Conservation (phyloP, 2,113 vertebrate species). For the Gasterosteus nipponicus region DNA sequence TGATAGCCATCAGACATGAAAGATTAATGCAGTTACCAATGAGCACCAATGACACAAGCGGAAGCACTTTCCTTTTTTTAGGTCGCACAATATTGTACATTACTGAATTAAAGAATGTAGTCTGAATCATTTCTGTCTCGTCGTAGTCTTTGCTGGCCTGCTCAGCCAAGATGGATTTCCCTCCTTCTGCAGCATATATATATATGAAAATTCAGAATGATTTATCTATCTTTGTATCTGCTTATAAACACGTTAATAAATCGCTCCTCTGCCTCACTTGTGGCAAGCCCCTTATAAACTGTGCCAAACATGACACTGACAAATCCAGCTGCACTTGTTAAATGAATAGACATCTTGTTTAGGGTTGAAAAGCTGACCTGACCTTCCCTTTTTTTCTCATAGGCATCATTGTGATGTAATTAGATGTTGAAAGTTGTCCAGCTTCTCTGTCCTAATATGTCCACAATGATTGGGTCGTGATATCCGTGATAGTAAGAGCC, state of each 20-base stretch:
- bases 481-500: constrained; percentile 24
- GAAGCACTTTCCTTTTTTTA: constrained; percentile 23
- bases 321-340: constrained; percentile 11
- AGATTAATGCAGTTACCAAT: background rate
- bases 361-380: background rate
- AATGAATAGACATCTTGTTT: constrained; percentile 44
- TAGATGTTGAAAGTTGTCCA: background rate
- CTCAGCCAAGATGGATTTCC: constrained; percentile 50
- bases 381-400: constrained; percentile 21
- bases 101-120: constrained; percentile 20
- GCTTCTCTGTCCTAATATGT: constrained; percentile 17
- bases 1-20: constrained; percentile 16
- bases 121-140: constrained; percentile 1
- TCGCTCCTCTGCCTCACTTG: constrained; percentile 14
- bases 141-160: constrained; percentile 13
- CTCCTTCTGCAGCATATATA: constrained; percentile 17
- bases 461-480: constrained; percentile 7
- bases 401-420: constrained; percentile 11
- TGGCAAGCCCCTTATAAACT: constrained; percentile 6
- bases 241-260: constrained; percentile 32
- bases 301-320: constrained; percentile 44
- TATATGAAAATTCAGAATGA: constrained; percentile 13
- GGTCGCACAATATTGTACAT: background rate
- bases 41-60: constrained; percentile 27
- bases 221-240: constrained; percentile 47